Conservation (phyloP, 92 coral and sea anemone species). For the Epizoanthus scotinus region DNA sequence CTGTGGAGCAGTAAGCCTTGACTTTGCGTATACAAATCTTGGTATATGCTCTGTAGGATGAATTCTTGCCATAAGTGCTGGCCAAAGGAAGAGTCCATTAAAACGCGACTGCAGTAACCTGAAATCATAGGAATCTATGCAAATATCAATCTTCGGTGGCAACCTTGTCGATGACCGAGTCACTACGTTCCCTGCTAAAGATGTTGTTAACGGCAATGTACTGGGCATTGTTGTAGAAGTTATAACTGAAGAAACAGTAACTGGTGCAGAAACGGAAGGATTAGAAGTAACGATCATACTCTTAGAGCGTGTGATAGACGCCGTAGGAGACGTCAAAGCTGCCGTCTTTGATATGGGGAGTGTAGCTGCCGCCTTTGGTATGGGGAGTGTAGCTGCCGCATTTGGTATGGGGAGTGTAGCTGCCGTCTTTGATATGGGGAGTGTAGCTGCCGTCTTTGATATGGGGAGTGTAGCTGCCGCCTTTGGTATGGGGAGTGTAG, state of each 20-base stretch:
- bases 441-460: too few species aligned
- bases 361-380: too few species aligned
- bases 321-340: neutral
- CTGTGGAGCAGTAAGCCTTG: neutral
- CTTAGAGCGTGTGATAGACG: neutral
- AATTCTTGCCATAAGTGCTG: conserved; percentile 75
- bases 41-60: conserved; percentile 53
- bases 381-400: too few species aligned
- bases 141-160: neutral
- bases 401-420: too few species aligned
- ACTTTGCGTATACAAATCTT: conserved; percentile 40
- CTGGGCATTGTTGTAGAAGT: neutral
- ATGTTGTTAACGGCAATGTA: neutral
- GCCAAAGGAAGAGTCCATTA: conserved; percentile 89
- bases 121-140: conserved; percentile 68
- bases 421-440: too few species aligned
- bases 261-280: neutral
- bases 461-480: too few species aligned
- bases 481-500: too few species aligned
- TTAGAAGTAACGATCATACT: neutral
- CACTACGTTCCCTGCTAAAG: conserved; percentile 9
- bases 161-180: neutral
- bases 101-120: conserved; percentile 79
- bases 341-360: too few species aligned
- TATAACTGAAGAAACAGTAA: neutral